Conservation (phyloP, 2,797 vertebrate genomes). For the Limnodromus scolopaceus region DNA sequence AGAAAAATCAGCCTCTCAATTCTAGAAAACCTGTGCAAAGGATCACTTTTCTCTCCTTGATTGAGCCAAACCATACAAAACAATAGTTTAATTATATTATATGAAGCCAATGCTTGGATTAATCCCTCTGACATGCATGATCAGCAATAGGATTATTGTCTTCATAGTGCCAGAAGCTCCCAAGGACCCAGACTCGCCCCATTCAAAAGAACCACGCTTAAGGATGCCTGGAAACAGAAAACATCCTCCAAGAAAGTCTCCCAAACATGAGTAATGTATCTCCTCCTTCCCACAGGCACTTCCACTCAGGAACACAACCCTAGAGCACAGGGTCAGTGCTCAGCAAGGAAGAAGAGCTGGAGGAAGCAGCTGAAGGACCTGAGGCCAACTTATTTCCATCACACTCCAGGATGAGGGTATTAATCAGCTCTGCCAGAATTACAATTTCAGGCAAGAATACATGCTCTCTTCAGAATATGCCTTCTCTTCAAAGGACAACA, state of each 20-base stretch:
- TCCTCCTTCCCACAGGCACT: neutral
- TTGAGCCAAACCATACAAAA: neutral
- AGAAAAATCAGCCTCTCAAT: neutral
- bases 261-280: rapidly evolving
- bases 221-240: neutral
- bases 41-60: neutral
- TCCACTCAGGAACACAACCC: neutral
- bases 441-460: neutral
- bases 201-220: neutral
- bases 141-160: neutral
- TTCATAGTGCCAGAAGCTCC: neutral
- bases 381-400: neutral
- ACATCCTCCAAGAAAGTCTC: neutral
- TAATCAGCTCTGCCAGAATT: neutral
- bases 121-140: neutral
- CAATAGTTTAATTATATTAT: neutral
- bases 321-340: neutral
- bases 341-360: neutral
- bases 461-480: neutral
- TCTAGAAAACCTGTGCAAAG: neutral
- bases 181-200: neutral
- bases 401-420: neutral
- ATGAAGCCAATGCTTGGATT: neutral
- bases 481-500: neutral
- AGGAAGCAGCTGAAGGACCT: neutral